A percentile compares a stretch with the other conserved stretches of the same genome.
Evolutionary conservation across 2,888 invertebrate species (phyloP).

Genomic region (Latrodectus elegans): DNA sequence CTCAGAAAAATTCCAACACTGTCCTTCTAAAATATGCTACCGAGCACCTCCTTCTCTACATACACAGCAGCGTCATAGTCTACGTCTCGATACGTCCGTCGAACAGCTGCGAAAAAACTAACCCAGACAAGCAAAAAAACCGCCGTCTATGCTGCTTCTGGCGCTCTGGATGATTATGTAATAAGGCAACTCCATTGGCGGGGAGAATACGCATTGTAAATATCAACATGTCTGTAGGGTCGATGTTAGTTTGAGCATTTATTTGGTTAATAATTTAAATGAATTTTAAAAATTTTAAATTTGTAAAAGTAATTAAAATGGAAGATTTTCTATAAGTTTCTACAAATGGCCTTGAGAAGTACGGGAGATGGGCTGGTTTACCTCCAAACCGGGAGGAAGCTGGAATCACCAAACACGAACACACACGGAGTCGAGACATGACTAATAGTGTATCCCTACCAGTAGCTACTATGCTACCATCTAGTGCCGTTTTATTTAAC

Average conservation of each 20-base stretch:
- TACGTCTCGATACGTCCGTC: constrained; percentile 69
- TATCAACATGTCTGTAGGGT: constrained; percentile 59
- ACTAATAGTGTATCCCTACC: constrained; percentile 24
- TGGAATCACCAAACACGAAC: constrained; percentile 32
- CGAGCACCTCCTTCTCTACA: constrained; percentile 21
- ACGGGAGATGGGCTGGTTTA: constrained; percentile 58
- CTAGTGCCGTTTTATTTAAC: constrained; percentile 50
- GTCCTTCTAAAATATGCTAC: constrained; percentile 34
- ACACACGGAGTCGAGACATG: constrained; percentile 32
- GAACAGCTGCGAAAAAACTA: constrained; percentile 69
- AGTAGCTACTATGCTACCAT: constrained; percentile 60
- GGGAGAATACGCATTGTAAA: constrained; percentile 60
- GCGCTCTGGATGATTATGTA: constrained; percentile 66
- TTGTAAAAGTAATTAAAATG: background rate
- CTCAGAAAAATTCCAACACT: constrained; percentile 21
- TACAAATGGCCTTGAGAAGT: constrained; percentile 62
- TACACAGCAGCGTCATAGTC: constrained; percentile 60
- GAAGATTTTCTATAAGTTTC: constrained; percentile 51
- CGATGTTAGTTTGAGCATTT: background rate
- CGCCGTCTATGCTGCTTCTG: constrained; percentile 67
- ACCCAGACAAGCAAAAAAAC: constrained; percentile 70
- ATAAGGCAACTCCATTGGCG: constrained; percentile 65
- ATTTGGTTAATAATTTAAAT: constrained; percentile 4
- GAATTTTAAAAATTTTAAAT: background rate
- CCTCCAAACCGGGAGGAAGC: constrained; percentile 66